Evolutionary conservation across 2,888 invertebrate genomes (phyloP), one percentile per base, ranked within the genome.

Genomic region (Glaucopsyche alexis): DNA sequence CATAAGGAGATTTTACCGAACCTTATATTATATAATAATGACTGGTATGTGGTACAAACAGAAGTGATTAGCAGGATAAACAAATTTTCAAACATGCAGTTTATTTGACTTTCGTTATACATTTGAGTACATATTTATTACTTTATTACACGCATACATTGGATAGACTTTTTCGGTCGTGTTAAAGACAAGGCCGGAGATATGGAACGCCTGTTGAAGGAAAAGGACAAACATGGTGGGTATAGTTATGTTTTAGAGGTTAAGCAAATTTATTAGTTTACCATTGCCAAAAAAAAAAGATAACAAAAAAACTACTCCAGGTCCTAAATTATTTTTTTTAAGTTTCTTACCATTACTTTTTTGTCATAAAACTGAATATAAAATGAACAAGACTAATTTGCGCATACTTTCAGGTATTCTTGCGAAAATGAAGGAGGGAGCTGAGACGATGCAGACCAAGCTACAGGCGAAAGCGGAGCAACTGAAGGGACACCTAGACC

Each of bases 151-250:
- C 78, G 89, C 90, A 81, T 76, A 78, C 76, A 79, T 81, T 69
- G 91, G 90, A 90, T 93, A 96, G 99, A 98, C 89, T 98, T 99
- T 94, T 97, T 99, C 87, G 98, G 98, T 78, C 98, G 98, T 84
- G 98, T 99, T 78, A 99, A 98, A 95, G 98, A 98, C 93, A 98
- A 97, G 89, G 98, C 98, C 0, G 97, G 97, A 75, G 97, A 98
- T 91, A 95, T 98, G 95, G 98, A 98, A 88, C 94, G 97, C 84
- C 96, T 97, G 77, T 94, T 98, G 77, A 98, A 98, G 91, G 98
- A 98, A 85, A 98, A 98, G 94, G 98, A 98, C 87, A 97, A 97
- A 87, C 98, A 98, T 89, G 98, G 98, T 95, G 83, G 86, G 93
- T 86, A 84, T 80, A 40, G 29, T 29, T 29, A 29, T 29, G 4